Percentiles rank a stretch among this genome's conserved stretches.
These are phyloP conservation scores for Elgaria multicarinata DNA, from an alignment of 2,113 vertebrate species.

Conservation along the genomic window DNA sequence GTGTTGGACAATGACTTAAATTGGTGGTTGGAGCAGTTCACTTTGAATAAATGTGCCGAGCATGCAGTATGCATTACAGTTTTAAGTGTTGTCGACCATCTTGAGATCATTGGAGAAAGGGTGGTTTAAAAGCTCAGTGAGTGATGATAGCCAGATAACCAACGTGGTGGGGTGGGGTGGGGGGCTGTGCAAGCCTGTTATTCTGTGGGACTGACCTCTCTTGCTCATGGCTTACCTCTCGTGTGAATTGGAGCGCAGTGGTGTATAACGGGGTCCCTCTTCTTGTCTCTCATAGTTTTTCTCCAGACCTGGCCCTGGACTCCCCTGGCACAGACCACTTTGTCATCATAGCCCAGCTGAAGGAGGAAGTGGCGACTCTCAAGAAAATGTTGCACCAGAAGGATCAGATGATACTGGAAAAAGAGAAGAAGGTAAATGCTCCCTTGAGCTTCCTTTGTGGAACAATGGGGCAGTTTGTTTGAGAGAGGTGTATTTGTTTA, in stretches of 20 bases:
- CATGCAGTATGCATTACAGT: background rate
- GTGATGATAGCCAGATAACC: too few species aligned
- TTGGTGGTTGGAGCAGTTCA: background rate
- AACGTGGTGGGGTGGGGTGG: too few species aligned
- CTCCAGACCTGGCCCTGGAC: constrained; percentile 81
- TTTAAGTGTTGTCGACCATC: background rate
- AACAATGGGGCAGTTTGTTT: background rate
- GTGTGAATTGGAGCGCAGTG: background rate
- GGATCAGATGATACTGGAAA: constrained; percentile 85
- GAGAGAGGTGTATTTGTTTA: too few species aligned
- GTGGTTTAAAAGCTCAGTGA: background rate
- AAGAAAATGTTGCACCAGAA: constrained; percentile 87
- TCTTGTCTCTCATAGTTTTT: constrained; percentile 73
- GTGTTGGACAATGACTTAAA: background rate
- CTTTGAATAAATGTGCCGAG: background rate
- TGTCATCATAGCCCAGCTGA: constrained; percentile 84
- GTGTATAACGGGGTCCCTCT: background rate
- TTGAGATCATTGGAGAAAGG: background rate
- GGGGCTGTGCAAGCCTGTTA: background rate
- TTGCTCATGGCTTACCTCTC: background rate
- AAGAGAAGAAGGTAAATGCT: constrained; percentile 83
- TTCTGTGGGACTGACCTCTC: background rate
- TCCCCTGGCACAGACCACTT: constrained; percentile 84
- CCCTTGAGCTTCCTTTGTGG: background rate
- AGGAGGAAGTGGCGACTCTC: constrained; percentile 83